Base-by-base conservation (phyloP, 2,888 invertebrate species). In the Tachina lurida region DNA sequence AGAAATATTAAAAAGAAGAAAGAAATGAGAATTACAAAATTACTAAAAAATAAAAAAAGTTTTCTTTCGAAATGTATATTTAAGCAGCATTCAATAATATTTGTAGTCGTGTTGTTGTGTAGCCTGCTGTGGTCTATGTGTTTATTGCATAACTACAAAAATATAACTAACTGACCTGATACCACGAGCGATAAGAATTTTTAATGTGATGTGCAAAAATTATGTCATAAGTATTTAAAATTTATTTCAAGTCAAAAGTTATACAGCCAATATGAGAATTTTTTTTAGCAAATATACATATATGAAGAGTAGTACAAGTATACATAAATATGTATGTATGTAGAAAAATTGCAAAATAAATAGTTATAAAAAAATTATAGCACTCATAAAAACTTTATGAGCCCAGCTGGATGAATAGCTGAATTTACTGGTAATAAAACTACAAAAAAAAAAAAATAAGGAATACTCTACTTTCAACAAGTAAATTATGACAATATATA, bases 291-390 rank as follows among this genome's bases (percentile, higher is more conserved):
- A 54, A 39, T 43, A 22, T n/a, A 31, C 4, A n/a, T 22, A 17
- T n/a, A 10, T 31, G 39, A 73, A 22, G 12, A 12, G 31, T 47
- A 17, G 8, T 39, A 31, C 39, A 60, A 31, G 31, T 31, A 31
- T 31, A 31, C 4, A 4, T 31, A 31, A 3, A 31, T 31, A 31
- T 4, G 31, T 31, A 31, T 4, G 31, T 31, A 31, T 31, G 15
- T 31, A 60, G n/a, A 13, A 12, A 41, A 19, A 56, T n/a, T 31
- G 7, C 58, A 58, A 58, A 31, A 31, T 31, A 31, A 31, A 31
- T 31, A 31, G 31, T 17, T 22, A 9, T 31, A 73, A 12, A 73
- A 73, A 58, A 31, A 10, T 31, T 49, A 73, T 43, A 73, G 9
- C 39, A 13, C 5, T 39, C 17, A 31, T 45, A 65, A 67, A 62